Percentiles rank a stretch among this genome's conserved stretches.
These are phyloP conservation scores for Mellivora capensis DNA, from an alignment of 2,113 vertebrate species.

Conservation along the genomic window DNA sequence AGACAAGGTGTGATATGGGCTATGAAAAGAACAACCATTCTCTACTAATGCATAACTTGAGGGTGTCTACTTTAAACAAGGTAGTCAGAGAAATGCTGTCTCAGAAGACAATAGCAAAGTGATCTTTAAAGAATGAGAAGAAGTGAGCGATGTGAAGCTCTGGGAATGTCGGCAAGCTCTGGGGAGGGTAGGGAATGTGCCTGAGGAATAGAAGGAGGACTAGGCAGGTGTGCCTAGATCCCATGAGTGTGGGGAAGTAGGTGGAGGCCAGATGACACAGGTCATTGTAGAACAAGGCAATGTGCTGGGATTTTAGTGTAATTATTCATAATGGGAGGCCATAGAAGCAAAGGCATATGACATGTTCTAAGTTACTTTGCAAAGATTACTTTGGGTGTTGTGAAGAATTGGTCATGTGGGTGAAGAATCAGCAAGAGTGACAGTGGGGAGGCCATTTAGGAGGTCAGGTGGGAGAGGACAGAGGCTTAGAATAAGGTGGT, in stretches of 20 bases:
- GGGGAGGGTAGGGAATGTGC: neutral
- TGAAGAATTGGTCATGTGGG: neutral
- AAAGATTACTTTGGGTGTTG: neutral
- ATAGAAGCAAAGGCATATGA: neutral
- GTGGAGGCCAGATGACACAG: neutral
- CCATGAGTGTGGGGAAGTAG: neutral
- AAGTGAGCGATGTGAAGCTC: neutral
- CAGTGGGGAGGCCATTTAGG: neutral
- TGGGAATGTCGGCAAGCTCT: neutral
- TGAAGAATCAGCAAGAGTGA: neutral
- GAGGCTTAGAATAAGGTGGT: neutral
- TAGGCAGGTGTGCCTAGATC: neutral
- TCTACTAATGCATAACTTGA: conserved; percentile 6
- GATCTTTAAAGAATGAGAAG: neutral
- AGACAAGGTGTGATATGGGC: neutral
- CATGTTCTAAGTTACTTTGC: neutral
- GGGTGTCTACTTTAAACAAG: neutral
- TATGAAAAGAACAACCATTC: neutral
- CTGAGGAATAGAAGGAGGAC: neutral
- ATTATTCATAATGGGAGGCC: neutral
- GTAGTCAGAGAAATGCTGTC: neutral
- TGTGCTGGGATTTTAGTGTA: neutral
- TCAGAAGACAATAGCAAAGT: neutral
- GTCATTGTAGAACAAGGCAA: neutral
- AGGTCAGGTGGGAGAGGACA: neutral